Evolutionary conservation across 2,113 vertebrate genomes (phyloP), one percentile per base, ranked within the genome.

Genomic region (Thalassoma bifasciatum): DNA sequence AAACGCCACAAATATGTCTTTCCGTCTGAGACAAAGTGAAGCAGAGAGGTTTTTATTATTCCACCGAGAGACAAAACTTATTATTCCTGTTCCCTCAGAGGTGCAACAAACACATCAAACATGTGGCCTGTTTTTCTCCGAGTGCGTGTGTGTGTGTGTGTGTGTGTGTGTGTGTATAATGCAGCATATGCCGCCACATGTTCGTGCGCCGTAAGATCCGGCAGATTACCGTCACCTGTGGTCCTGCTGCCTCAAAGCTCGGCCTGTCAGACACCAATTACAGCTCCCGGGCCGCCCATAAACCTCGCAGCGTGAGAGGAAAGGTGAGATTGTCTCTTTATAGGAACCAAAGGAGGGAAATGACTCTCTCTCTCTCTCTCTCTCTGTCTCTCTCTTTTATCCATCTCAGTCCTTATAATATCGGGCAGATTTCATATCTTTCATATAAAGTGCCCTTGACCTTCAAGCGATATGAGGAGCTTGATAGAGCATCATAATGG

Each of bases 401-500:
- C 70, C 57, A 37, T 47, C 71, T 57, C 67, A 21, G 54, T 46
- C 66, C 74, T 77, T 69, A 66, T 57, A 72, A 82, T 72, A 84
- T 77, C 10, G 62, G 78, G 75, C 81, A 77, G 84, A 82, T 86
- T 82, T 77, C 72, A 82, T 60, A 73, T 79, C 69, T 80, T 84
- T 79, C 66, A 81, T 70, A 84, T 84, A 66, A 82, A 77, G 63
- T 82, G 76, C 70, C 87, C 76, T 80, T 86, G 84, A 89, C 84
- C 87, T 89, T 83, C 59, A 69, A 67, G 75, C 69, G 2, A 63
- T 72, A 65, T 42, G 73, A 81, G 66, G 34, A 51, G 63, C 47
- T 69, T 83, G 75, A 83, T 81, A 65, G 77, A 73, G 64, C 63
- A 23, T 81, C 83, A 61, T 87, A 77, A 77, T 79, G 72, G 64